Conservation (phyloP, 2,797 vertebrate species). For the Allobates femoralis region DNA sequence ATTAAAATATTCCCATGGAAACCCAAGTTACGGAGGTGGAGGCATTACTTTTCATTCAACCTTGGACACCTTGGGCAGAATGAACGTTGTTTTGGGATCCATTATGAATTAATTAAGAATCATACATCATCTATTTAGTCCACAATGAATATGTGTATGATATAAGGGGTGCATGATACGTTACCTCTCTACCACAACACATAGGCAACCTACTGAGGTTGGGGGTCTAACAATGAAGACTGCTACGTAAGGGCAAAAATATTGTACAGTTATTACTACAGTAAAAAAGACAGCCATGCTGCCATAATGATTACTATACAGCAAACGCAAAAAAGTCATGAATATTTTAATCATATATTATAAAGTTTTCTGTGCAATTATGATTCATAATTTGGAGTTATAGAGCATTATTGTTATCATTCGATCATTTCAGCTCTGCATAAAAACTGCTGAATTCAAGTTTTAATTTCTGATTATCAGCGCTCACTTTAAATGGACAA, state of each 20-base stretch:
- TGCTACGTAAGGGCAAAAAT: neutral
- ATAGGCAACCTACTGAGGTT: neutral
- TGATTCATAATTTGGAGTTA: neutral
- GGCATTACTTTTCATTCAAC: no score
- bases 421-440: constrained; percentile 12
- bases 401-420: neutral
- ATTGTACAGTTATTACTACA: neutral
- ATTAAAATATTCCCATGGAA: no score
- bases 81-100: neutral
- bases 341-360: neutral
- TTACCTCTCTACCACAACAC: neutral
- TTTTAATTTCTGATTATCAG: constrained; percentile 51
- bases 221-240: neutral
- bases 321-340: neutral
- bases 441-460: constrained; percentile 3
- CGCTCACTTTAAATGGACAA: constrained; percentile 42
- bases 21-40: no score
- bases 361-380: constrained; percentile 1
- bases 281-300: neutral
- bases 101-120: no score
- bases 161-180: neutral
- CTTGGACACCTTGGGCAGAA: neutral
- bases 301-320: neutral
- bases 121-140: no score
- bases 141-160: neutral